phyloP scores from a whole-genome alignment of 2,113 vertebrate species.

The Circaetus cinerascens region DNA sequence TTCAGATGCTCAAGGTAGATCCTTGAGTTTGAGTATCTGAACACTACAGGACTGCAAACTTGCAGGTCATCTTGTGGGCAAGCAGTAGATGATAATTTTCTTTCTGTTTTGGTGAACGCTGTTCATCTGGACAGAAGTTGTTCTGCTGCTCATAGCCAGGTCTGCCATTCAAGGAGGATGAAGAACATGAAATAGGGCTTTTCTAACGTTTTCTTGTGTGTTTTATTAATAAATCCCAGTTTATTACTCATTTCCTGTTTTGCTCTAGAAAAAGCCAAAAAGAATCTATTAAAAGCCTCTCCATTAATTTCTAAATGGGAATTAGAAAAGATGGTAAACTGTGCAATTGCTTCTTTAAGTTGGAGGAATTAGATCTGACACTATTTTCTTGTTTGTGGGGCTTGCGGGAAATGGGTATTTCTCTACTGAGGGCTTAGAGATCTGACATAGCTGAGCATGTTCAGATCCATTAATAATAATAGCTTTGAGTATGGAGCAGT shows the following conservation, averaged over 20 bases:
- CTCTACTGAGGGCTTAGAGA: not conserved
- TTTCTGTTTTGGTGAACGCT: not conserved
- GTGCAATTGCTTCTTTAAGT: conserved; percentile 1
- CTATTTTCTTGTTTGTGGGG: conserved; percentile 4
- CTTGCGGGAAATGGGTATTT: conserved; percentile 9
- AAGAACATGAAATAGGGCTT: not conserved
- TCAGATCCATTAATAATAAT: conserved; percentile 12
- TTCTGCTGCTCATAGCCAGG: not conserved
- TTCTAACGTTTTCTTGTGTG: not conserved
- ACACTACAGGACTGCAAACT: not conserved
- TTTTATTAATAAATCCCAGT: not conserved
- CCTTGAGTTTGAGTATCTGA: not conserved
- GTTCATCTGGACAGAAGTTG: not conserved
- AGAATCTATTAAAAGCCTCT: not conserved
- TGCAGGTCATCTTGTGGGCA: not conserved
- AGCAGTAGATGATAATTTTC: not conserved
- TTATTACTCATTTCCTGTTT: conserved; percentile 40
- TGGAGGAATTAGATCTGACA: conserved; percentile 3
- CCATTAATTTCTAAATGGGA: conserved; percentile 2
- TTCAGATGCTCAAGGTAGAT: not conserved
- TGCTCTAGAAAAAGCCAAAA: not conserved
- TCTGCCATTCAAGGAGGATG: not conserved
- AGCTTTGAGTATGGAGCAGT: not conserved
- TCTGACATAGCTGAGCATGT: not conserved
- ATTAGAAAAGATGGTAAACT: conserved; percentile 1